Percentiles rank a stretch among this genome's conserved stretches.
These are phyloP conservation scores for Pedionomus torquatus DNA, from an alignment of 2,113 vertebrate genomes.

Conservation along the genomic window DNA sequence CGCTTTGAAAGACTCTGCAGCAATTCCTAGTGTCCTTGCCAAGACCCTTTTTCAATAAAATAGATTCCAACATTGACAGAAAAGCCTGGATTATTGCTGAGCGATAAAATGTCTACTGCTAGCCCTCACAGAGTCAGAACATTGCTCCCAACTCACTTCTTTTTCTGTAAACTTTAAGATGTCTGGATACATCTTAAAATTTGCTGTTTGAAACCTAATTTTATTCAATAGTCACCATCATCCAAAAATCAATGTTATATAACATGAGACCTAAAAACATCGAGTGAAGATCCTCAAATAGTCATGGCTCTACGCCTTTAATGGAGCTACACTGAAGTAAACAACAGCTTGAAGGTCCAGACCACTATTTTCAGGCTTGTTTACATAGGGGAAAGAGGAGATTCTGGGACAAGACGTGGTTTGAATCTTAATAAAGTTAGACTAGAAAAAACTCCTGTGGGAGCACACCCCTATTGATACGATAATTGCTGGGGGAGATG, in stretches of 20 bases:
- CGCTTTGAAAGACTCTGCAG: not conserved
- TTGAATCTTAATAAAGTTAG: not conserved
- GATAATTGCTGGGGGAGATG: not conserved
- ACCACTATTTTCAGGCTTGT: not conserved
- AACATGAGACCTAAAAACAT: not conserved
- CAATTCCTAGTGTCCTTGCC: conserved; percentile 17
- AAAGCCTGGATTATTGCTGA: conserved; percentile 42
- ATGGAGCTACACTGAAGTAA: not conserved
- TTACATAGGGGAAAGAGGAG: not conserved
- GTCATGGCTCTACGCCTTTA: not conserved
- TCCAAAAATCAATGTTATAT: not conserved
- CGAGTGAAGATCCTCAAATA: not conserved
- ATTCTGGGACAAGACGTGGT: not conserved
- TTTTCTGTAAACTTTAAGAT: not conserved
- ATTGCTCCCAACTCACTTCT: conserved; percentile 11
- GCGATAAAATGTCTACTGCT: conserved; percentile 31
- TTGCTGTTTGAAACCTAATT: not conserved
- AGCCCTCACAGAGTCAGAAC: conserved; percentile 4
- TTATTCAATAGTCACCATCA: not conserved
- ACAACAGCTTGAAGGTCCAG: conserved; percentile 6
- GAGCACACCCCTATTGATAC: not conserved
- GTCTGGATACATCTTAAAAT: not conserved
- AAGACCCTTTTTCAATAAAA: conserved; percentile 46
- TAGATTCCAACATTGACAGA: conserved; percentile 23
- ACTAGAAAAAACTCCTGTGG: not conserved